A percentile compares a stretch with the other conserved stretches of the same genome.
Conservation (phyloP, 64 coral and sea anemone genomes). For the Actinia equina region DNA sequence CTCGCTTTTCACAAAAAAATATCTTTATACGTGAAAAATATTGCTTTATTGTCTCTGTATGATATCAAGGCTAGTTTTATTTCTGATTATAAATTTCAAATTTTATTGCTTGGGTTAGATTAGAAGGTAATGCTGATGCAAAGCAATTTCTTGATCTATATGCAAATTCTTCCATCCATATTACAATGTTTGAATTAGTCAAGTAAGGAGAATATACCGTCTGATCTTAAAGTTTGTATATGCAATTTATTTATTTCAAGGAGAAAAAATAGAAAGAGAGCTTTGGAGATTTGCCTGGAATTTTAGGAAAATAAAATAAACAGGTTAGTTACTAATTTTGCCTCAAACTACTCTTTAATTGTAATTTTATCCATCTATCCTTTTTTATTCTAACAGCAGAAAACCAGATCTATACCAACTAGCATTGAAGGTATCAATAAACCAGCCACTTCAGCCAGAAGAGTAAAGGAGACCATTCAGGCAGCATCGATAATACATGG, state of each 20-base stretch:
- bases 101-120: too few species aligned
- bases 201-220: neutral
- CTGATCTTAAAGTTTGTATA: neutral
- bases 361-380: neutral
- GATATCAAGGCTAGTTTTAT: too few species aligned
- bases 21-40: too few species aligned
- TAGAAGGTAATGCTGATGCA: too few species aligned
- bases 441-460: neutral
- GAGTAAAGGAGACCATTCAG: slow-evolving; percentile 46
- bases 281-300: neutral
- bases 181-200: neutral
- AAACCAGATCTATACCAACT: neutral
- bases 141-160: neutral
- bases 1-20: too few species aligned
- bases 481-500: slow-evolving; percentile 65
- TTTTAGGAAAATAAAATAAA: neutral
- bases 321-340: neutral
- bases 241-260: neutral
- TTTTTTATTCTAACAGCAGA: neutral
- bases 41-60: too few species aligned
- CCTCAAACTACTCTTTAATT: neutral
- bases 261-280: neutral
- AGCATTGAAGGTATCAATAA: neutral
- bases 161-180: neutral
- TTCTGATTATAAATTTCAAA: neutral